Evolutionary conservation across 2,113 vertebrate genomes (phyloP).

Genomic region (Triplophysa dalaica): DNA sequence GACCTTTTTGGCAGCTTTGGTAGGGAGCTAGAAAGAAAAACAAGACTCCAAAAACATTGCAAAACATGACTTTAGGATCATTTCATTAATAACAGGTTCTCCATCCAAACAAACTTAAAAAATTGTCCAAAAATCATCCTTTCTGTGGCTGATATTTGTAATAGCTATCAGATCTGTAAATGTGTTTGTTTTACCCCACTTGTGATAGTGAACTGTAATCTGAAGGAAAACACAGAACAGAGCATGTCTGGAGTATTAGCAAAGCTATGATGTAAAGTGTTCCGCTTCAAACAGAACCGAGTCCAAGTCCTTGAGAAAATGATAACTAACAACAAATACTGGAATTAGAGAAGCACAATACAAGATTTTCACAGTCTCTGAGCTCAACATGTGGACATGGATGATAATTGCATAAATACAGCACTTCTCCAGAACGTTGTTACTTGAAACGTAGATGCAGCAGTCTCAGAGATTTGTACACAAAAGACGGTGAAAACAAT

Average conservation of each 20-base stretch:
- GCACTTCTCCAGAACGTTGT: neutral
- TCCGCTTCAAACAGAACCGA: neutral
- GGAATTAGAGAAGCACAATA: neutral
- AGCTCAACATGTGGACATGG: conserved; percentile 17
- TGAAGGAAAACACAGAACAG: conserved; percentile 17
- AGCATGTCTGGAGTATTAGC: neutral
- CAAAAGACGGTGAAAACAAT: conserved; percentile 8
- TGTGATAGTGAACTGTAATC: conserved; percentile 11
- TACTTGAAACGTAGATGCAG: neutral
- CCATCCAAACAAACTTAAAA: conserved; percentile 17
- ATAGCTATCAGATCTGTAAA: conserved; percentile 13
- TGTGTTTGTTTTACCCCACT: neutral
- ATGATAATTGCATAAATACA: conserved; percentile 30
- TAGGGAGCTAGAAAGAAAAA: conserved; percentile 28
- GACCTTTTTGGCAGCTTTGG: conserved; percentile 48
- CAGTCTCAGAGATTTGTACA: neutral
- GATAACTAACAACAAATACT: neutral
- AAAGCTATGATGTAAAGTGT: neutral
- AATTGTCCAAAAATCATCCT: conserved; percentile 22
- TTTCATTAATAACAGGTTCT: conserved; percentile 39
- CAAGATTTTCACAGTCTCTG: conserved; percentile 5
- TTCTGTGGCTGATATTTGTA: neutral
- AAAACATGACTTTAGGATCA: conserved; percentile 38
- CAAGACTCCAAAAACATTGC: conserved; percentile 22
- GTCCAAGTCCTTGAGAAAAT: neutral